Conservation (phyloP, 2,113 vertebrate genomes). For the Anoura caudifer region DNA sequence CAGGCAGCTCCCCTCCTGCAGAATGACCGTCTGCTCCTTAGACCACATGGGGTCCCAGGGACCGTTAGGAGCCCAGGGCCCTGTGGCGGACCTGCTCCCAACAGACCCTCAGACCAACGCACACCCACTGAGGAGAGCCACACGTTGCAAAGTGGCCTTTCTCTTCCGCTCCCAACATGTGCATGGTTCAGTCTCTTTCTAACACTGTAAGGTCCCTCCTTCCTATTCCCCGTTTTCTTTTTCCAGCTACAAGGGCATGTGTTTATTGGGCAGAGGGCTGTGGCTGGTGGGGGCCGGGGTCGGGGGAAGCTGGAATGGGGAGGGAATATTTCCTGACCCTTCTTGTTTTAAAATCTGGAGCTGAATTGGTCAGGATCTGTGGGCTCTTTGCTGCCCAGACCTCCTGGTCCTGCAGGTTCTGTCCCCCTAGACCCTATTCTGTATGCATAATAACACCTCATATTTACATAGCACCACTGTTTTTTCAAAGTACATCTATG, state of each 20-base stretch:
- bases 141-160: not conserved
- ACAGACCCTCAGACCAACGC: not conserved
- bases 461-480: not conserved
- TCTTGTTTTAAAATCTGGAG: not conserved
- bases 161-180: accelerated
- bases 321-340: not conserved
- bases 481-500: not conserved
- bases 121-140: accelerated
- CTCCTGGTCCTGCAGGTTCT: not conserved
- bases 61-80: not conserved
- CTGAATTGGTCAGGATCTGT: not conserved
- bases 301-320: not conserved
- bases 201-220: accelerated
- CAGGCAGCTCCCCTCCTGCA: not conserved
- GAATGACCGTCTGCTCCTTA: not conserved
- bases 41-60: accelerated
- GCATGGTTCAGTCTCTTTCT: not conserved
- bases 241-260: not conserved
- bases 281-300: accelerated
- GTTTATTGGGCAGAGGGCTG: not conserved
- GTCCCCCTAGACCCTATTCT: not conserved
- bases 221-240: not conserved
- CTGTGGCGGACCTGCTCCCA: not conserved
- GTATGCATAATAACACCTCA: not conserved
- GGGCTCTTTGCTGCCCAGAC: no score